These are phyloP conservation scores for Gadus macrocephalus DNA, from an alignment of 2,113 vertebrate species.

Conservation along the genomic window DNA sequence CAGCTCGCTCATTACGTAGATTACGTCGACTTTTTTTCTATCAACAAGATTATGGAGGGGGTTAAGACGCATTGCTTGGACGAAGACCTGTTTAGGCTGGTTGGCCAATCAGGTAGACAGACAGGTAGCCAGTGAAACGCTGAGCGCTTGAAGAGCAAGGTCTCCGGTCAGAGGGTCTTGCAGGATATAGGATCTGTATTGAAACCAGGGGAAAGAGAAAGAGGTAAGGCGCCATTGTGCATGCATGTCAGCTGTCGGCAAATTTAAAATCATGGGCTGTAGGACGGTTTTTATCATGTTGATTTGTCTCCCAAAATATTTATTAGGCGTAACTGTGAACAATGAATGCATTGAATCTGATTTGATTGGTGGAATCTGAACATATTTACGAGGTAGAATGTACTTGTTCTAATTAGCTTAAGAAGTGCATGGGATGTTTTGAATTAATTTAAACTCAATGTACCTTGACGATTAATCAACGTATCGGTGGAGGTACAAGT, in stretches of 20 bases:
- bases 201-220: constrained; percentile 31
- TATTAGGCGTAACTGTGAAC: too few relatives aligned
- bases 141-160: constrained; percentile 53
- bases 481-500: too few relatives aligned
- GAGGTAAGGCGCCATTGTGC: constrained; percentile 34
- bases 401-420: too few relatives aligned
- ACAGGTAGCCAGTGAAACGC: constrained; percentile 43
- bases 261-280: too few relatives aligned
- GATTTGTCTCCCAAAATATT: neutral
- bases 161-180: constrained; percentile 62
- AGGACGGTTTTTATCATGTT: neutral
- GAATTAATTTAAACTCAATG: too few relatives aligned
- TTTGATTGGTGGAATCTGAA: too few relatives aligned
- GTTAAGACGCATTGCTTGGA: constrained; percentile 68
- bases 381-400: too few relatives aligned
- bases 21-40: constrained; percentile 55
- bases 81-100: constrained; percentile 50
- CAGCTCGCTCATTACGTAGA: constrained; percentile 20
- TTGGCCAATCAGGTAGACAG: constrained; percentile 61
- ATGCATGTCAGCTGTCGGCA: neutral
- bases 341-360: too few relatives aligned
- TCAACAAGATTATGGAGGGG: constrained; percentile 74
- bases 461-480: too few relatives aligned
- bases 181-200: constrained; percentile 35
- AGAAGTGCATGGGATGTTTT: too few relatives aligned